Base-by-base conservation (phyloP, 2,797 vertebrate species). In the Tachyglossus aculeatus region DNA sequence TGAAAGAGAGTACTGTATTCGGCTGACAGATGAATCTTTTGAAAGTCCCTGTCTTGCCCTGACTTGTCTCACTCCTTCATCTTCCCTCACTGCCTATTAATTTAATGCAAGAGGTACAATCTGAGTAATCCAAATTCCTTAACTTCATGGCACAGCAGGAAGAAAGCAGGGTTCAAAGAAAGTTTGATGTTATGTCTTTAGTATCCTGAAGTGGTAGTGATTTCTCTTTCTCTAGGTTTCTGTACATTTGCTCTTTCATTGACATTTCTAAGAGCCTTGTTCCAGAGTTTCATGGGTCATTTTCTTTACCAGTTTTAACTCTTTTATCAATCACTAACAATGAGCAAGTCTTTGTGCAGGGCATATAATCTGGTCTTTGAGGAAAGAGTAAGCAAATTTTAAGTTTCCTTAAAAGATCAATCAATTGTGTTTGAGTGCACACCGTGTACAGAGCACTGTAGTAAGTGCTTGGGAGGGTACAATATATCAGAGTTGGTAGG, bases 201-300 rank as follows among this genome's bases (percentile, higher is more conserved):
- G 2, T 22, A 47, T 4, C 21, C 43, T 19, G 22, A 47, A 62
- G 37, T 14, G 2, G 5, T 1, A 32, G 57, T 63, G 31, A 53
- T 78, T 78, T 79, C 45, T 71, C 12, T 78, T 78, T 79, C 45
- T 71, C 12, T 54, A 40, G 56, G 21, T 32, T 38, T 43, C 12
- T 31, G 16, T 60, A 22, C 55, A 38, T 27, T 61, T 84, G 55
- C 37, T 3, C 21, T 86, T 82, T 39, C 18, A 9, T 14, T 71
- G 38, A 34, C 53, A 14, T 70, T 63, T 73, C 22, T 67, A 15
- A 9, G 62, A 47, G 33, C 14, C 54, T 62, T 45, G 43, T 55
- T 74, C 47, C 32, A 2, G 34, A 37, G 24, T 41, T 63, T 9
- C 16, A 32, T 33, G 19, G n/a, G 39, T 40, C 65, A n/a, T 32